Evolutionary conservation across 2,888 invertebrate species (phyloP).

Genomic region (Apocheima hispidaria): DNA sequence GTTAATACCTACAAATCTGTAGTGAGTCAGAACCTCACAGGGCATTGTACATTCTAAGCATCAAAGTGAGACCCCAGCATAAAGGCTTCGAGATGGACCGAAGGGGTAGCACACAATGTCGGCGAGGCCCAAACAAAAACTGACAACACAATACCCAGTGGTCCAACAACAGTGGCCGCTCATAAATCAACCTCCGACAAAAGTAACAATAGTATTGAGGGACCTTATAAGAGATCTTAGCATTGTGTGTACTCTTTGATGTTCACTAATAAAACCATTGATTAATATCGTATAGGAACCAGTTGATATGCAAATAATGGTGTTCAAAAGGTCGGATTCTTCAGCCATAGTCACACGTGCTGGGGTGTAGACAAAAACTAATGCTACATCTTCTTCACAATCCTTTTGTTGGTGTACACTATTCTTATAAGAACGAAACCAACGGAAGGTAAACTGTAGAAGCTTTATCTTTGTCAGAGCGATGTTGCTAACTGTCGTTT

Average conservation of each 20-base stretch:
- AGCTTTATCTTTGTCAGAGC: conserved; percentile 23
- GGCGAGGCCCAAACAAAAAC: conserved; percentile 83
- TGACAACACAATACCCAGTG: conserved; percentile 84
- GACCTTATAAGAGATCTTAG: conserved; percentile 86
- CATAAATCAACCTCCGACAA: conserved; percentile 86
- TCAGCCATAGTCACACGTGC: conserved; percentile 81
- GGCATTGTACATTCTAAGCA: conserved; percentile 79
- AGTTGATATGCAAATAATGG: conserved; percentile 85
- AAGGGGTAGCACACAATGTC: conserved; percentile 84
- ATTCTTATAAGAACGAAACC: conserved; percentile 62
- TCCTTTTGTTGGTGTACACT: conserved; percentile 62
- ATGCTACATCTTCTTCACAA: conserved; percentile 79
- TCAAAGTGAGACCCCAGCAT: conserved; percentile 83
- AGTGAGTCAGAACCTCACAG: conserved; percentile 63
- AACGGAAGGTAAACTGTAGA: conserved; percentile 15
- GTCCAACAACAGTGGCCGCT: conserved; percentile 85
- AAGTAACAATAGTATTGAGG: conserved; percentile 86
- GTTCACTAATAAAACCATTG: conserved; percentile 87
- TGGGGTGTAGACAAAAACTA: conserved; percentile 73
- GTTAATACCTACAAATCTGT: conserved; percentile 60
- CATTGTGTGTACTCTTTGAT: conserved; percentile 85
- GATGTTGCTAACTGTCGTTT: conserved; percentile 35
- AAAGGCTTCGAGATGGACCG: conserved; percentile 79
- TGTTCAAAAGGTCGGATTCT: conserved; percentile 70
- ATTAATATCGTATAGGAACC: conserved; percentile 86